Base-by-base conservation (phyloP, 2,797 vertebrate genomes). In the Myotis planiceps region DNA sequence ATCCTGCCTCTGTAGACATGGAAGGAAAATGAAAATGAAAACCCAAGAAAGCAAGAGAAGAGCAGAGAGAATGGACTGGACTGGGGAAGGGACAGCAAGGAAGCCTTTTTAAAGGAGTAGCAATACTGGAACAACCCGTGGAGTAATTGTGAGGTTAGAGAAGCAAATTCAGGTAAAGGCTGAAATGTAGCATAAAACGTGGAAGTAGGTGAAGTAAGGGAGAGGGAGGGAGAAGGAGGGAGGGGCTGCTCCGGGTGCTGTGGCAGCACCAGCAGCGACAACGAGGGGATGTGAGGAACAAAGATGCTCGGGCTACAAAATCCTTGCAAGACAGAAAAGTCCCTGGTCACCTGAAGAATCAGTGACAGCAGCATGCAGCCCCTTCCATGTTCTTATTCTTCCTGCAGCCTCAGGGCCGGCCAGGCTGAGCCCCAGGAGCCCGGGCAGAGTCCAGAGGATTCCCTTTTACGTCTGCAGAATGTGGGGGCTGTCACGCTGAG, bases 401-500 rank as follows among this genome's bases (percentile, higher is more conserved):
- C 87, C 78, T 86, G 92, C 9, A 6, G 42, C 68, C 47, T 96
- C 81, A 72, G 72, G 34, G 79, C 8, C 0, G 96, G 65, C 87
- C n/a, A 92, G 72, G 23, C 96, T 19, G 49, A 58, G 27, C 69
- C 45, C 89, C 80, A 95, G 88, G 79, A 34, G 80, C 85, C 69
- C 6, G 1, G 58, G 51, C 25, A 51, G 94, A 92, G 42, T 53
- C n/a, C 96, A 92, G 76, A 97, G 90, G 75, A 75, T 51, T 34
- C 85, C 19, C 53, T 95, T 96, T 81, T 37, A 83, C 78, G 58
- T 92, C 74, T 90, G 74, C 81, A 91, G 81, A 63, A 47, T 0
- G 68, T 80, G 90, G 47, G 97, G 83, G 81, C 74, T 0, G 0
- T 85, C 97, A 97, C 86, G 80, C 92, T 91, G 94, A 95, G 55